phyloP scores from a whole-genome alignment of 2,797 vertebrate genomes.

The Rhinichthys osculus region DNA sequence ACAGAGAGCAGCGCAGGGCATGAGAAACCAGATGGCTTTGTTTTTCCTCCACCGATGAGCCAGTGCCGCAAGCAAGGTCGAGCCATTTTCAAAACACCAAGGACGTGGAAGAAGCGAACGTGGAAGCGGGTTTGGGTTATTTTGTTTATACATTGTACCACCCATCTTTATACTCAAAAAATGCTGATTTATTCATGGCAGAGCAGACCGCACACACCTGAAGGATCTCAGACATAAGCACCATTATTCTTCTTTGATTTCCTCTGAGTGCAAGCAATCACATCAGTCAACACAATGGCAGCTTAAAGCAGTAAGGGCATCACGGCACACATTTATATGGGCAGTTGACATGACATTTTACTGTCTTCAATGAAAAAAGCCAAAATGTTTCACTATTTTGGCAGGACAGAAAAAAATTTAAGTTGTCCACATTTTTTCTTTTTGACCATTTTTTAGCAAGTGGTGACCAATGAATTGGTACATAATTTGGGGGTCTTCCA shows the following conservation, averaged over 20 bases:
- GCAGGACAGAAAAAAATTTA: not conserved
- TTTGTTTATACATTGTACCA: slow-evolving; percentile 45
- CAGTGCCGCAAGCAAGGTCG: slow-evolving; percentile 51
- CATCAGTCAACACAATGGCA: not conserved
- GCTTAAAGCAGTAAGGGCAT: not conserved
- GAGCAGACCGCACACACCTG: not conserved
- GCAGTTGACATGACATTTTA: not conserved
- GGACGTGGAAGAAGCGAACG: slow-evolving; percentile 10
- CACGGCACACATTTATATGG: not conserved
- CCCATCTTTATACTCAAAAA: slow-evolving; percentile 5
- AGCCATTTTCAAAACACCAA: slow-evolving; percentile 51
- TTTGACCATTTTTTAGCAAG: not conserved
- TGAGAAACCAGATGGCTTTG: slow-evolving; percentile 89
- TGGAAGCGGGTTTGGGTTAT: not conserved
- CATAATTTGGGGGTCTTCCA: not conserved
- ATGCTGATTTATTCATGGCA: slow-evolving; percentile 17
- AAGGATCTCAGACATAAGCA: not conserved
- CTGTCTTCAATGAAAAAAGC: not conserved
- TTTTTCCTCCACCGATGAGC: slow-evolving; percentile 72
- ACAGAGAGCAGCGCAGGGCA: slow-evolving; percentile 70
- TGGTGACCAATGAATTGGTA: not conserved
- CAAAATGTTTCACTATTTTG: not conserved
- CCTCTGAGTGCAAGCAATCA: slow-evolving; percentile 7
- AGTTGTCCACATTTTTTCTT: not conserved
- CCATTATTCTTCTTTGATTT: slow-evolving; percentile 15